Evolutionary conservation across 2,113 vertebrate species (phyloP).

Genomic region (Dipodomys spectabilis): DNA sequence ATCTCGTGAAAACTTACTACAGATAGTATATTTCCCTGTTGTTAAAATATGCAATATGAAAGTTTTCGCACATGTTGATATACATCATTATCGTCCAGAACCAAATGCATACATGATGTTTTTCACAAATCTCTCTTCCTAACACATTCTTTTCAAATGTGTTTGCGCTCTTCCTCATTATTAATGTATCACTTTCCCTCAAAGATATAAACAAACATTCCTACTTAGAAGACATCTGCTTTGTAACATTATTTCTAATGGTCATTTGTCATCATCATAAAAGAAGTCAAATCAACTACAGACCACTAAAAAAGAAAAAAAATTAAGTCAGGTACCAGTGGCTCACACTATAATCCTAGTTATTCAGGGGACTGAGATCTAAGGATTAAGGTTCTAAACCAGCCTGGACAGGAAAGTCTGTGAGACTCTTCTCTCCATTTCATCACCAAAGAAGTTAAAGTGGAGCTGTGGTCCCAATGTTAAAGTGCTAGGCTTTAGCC

Average conservation of each 20-base stretch:
- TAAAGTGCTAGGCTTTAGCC: too few species aligned
- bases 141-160: constrained; percentile 18
- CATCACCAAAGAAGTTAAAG: too few species aligned
- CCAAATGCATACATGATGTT: not conserved
- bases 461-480: too few species aligned
- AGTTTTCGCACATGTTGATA: constrained; percentile 9
- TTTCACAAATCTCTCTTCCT: not conserved
- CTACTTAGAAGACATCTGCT: constrained; percentile 15
- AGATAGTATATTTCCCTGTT: not conserved
- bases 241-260: not conserved
- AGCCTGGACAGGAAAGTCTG: too few species aligned
- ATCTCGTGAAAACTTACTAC: not conserved
- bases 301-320: not conserved
- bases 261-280: constrained; percentile 4
- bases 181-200: constrained; percentile 29
- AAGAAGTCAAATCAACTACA: not conserved
- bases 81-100: not conserved
- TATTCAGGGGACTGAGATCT: too few species aligned
- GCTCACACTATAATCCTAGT: too few species aligned
- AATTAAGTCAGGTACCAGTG: too few species aligned
- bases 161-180: not conserved
- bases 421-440: too few species aligned
- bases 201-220: constrained; percentile 16
- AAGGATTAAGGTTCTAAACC: too few species aligned
- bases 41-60: not conserved